Percentiles rank a stretch among this genome's conserved stretches.
phyloP scores from a whole-genome alignment of 1,140 invertebrate species.

The Cylas formicarius region DNA sequence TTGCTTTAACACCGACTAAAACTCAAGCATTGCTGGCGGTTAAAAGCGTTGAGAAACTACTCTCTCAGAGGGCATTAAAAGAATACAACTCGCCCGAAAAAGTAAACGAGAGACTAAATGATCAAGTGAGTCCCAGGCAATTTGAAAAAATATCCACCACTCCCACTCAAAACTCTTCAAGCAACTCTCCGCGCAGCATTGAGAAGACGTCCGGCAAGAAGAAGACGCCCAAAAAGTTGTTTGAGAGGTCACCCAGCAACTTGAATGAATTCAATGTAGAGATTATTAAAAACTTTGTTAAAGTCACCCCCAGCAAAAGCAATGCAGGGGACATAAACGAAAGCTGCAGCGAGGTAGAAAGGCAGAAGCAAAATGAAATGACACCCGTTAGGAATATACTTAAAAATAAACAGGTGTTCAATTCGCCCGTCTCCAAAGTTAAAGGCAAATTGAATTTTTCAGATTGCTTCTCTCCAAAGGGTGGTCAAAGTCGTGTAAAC shows the following conservation, averaged over 20 bases:
- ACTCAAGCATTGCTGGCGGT: slow-evolving; percentile 5
- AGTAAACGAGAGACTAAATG: not conserved
- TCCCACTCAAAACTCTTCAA: slow-evolving; percentile 5
- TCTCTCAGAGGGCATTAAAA: slow-evolving; percentile 5
- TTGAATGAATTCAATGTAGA: slow-evolving; percentile 35
- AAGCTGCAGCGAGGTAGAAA: not conserved
- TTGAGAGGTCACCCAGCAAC: slow-evolving; percentile 31
- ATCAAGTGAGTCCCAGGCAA: not conserved
- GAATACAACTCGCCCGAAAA: slow-evolving; percentile 9
- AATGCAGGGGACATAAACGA: slow-evolving; percentile 9
- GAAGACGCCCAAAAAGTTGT: slow-evolving; percentile 29
- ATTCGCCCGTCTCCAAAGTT: slow-evolving; percentile 14
- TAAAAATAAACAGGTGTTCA: slow-evolving; percentile 1
- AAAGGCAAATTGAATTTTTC: slow-evolving; percentile 27
- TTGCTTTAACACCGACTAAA: slow-evolving; percentile 1
- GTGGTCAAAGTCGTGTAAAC: not conserved
- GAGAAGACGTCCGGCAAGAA: slow-evolving; percentile 17
- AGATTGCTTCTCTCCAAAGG: slow-evolving; percentile 3
- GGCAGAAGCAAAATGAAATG: slow-evolving; percentile 33
- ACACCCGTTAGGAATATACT: slow-evolving; percentile 26
- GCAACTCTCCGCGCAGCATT: not conserved
- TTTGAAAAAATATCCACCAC: not conserved
- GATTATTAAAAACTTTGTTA: slow-evolving; percentile 35
- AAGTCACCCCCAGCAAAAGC: slow-evolving; percentile 34
- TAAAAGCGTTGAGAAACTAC: slow-evolving; percentile 16